A percentile compares a stretch with the other conserved stretches of the same genome.
These are phyloP conservation scores for Lontra canadensis DNA, from an alignment of 2,113 vertebrate species.

Conservation along the genomic window DNA sequence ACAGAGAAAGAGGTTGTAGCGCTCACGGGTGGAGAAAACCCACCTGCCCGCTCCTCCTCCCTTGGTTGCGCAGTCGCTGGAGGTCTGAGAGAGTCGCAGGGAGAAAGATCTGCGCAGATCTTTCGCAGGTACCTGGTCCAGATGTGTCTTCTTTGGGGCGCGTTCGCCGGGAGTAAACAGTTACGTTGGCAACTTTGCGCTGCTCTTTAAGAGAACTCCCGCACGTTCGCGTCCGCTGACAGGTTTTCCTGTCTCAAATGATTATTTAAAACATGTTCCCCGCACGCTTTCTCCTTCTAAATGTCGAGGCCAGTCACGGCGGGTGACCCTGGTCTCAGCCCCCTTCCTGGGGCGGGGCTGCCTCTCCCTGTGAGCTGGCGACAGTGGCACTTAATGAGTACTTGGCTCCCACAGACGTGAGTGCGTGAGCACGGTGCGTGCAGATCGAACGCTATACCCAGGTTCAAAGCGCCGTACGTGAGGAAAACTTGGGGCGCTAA, in stretches of 20 bases:
- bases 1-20: slow-evolving; percentile 1
- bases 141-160: slow-evolving; percentile 34
- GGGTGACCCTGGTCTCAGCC: slow-evolving; percentile 21
- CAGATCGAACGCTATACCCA: background rate
- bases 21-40: background rate
- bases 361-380: background rate
- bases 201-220: slow-evolving; percentile 31
- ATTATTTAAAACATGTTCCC: background rate
- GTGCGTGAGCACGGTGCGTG: background rate
- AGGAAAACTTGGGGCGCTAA: background rate
- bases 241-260: slow-evolving; percentile 7
- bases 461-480: background rate
- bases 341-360: background rate
- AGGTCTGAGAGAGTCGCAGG: background rate
- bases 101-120: background rate
- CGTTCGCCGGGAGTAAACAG: slow-evolving; percentile 20
- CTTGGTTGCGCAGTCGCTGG: background rate
- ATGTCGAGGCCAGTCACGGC: background rate
- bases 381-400: background rate
- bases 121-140: background rate
- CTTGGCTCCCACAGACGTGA: background rate
- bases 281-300: background rate
- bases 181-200: background rate
- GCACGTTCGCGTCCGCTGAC: background rate
- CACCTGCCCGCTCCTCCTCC: background rate